These are phyloP conservation scores for Pagetopsis macropterus DNA, from an alignment of 2,797 vertebrate genomes.

Conservation along the genomic window DNA sequence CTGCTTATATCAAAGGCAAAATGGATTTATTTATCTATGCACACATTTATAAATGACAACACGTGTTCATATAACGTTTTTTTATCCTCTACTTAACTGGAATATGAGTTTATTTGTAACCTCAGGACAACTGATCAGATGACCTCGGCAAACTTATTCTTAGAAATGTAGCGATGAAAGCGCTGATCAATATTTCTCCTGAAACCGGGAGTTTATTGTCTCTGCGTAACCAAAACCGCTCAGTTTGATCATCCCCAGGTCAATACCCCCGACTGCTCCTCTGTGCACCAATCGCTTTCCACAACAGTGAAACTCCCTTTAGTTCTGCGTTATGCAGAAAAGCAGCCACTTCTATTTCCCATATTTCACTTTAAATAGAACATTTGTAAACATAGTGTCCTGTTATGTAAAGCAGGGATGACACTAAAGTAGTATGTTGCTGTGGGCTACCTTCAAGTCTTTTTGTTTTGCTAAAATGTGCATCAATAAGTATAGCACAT, in stretches of 20 bases:
- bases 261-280: slow-evolving; percentile 65
- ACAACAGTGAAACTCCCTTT: slow-evolving; percentile 64
- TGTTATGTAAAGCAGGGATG: not conserved
- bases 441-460: not conserved
- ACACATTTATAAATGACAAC: slow-evolving; percentile 3
- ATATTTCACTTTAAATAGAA: not conserved
- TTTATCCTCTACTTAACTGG: not conserved
- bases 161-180: slow-evolving; percentile 52
- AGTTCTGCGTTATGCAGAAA: slow-evolving; percentile 14
- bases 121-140: slow-evolving; percentile 36
- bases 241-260: slow-evolving; percentile 75
- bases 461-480: not conserved
- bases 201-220: slow-evolving; percentile 52
- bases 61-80: not conserved
- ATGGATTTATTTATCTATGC: slow-evolving; percentile 20
- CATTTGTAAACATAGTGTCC: not conserved
- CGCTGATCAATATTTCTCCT: slow-evolving; percentile 62
- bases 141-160: slow-evolving; percentile 54
- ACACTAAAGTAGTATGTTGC: not conserved
- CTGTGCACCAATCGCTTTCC: slow-evolving; percentile 73
- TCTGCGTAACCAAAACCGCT: slow-evolving; percentile 66
- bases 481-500: not conserved
- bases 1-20: slow-evolving; percentile 12
- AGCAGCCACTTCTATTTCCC: not conserved
- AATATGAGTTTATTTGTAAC: slow-evolving; percentile 12